Evolutionary conservation across 1,140 invertebrate species (phyloP).

Genomic region (Ephestia elutella): DNA sequence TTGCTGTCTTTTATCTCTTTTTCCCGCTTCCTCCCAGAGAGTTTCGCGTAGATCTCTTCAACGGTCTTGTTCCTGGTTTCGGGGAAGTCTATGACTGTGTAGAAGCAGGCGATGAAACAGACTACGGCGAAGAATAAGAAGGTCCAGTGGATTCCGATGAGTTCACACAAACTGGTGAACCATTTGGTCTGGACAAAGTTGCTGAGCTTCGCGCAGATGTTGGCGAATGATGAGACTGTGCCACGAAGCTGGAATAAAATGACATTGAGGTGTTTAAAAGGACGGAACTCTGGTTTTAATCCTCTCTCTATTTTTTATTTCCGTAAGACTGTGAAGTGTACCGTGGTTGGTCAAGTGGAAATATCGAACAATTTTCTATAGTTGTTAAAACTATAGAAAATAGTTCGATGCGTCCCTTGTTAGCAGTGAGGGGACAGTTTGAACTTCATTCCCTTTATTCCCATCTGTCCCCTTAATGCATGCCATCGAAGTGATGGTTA

Average conservation of each 20-base stretch:
- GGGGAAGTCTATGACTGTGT: conserved; percentile 49
- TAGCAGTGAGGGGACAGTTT: too few relatives aligned
- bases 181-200: conserved; percentile 67
- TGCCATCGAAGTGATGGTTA: too few relatives aligned
- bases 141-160: conserved; percentile 62
- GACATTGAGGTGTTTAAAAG: too few relatives aligned
- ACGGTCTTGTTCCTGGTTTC: conserved; percentile 58
- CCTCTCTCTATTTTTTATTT: too few relatives aligned
- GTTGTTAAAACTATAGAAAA: too few relatives aligned
- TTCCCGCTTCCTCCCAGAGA: conserved; percentile 36
- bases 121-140: conserved; percentile 57
- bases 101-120: conserved; percentile 50
- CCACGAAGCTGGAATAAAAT: conserved; percentile 49
- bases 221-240: conserved; percentile 60
- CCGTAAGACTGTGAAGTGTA: too few relatives aligned
- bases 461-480: too few relatives aligned
- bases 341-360: too few relatives aligned
- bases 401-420: too few relatives aligned
- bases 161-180: conserved; percentile 50
- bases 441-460: too few relatives aligned
- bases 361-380: too few relatives aligned
- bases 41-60: conserved; percentile 56
- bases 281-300: too few relatives aligned
- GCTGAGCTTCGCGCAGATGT: conserved; percentile 60
- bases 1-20: conserved; percentile 24